phyloP scores from a whole-genome alignment of 2,113 vertebrate species.

The Actenoides hombroni region DNA sequence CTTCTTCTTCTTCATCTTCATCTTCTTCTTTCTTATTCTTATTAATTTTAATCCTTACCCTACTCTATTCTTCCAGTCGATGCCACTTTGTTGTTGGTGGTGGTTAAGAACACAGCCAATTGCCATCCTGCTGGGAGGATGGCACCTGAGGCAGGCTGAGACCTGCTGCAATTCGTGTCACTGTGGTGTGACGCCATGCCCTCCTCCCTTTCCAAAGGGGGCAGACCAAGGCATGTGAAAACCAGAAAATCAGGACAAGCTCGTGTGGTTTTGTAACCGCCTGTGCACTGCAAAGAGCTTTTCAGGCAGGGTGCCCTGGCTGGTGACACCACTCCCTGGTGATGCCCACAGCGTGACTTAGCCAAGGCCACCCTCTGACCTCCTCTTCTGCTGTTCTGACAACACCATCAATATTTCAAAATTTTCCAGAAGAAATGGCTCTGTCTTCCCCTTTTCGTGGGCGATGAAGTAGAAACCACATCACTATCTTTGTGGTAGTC shows the following conservation, averaged over 20 bases:
- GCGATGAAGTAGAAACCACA: neutral
- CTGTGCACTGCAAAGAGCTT: neutral
- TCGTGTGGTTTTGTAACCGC: neutral
- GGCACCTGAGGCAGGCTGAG: neutral
- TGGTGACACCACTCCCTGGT: fast-evolving
- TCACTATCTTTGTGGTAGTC: fast-evolving
- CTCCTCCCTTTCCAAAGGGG: neutral
- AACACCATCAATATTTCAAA: fast-evolving
- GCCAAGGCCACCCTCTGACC: fast-evolving
- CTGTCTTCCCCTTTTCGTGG: neutral
- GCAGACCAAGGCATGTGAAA: neutral
- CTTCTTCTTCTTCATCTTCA: neutral
- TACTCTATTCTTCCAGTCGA: no score
- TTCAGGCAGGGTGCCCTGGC: fast-evolving
- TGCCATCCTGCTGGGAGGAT: neutral
- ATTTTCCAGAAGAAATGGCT: neutral
- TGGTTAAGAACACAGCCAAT: neutral
- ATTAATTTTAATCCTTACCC: neutral
- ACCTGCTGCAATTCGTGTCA: neutral
- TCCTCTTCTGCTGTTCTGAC: neutral
- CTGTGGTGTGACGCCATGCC: fast-evolving
- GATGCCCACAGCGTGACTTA: fast-evolving
- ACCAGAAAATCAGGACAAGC: neutral
- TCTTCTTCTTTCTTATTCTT: neutral
- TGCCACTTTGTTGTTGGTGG: neutral